Base-by-base conservation (phyloP, 2,797 vertebrate genomes). In the Botia kubotai region DNA sequence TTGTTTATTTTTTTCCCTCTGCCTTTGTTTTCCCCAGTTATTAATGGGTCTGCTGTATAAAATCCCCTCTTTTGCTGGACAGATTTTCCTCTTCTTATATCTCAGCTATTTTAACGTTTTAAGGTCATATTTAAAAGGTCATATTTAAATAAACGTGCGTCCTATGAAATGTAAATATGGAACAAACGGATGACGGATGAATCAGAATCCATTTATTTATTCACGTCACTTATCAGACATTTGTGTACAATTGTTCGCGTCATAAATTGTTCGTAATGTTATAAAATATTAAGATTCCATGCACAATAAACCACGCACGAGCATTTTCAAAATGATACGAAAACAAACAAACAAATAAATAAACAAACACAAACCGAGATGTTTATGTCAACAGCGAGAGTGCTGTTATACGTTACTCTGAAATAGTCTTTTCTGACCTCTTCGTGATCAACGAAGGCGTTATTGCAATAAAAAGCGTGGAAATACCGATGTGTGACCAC, bases 241-340 rank as follows among this genome's bases (percentile, higher is more conserved):
- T 93, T 93, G 87, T 92, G 87, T 88, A 79, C 69, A 72, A 83
- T 93, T 94, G 93, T 94, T 95, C 95, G 94, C 93, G 92, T 96
- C 93, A 93, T 95, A 95, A 95, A 96, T 95, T 93, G 84, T 94
- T 95, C 90, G 93, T 93, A 92, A 92, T 90, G 94, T 95, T 94
- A 95, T 93, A 96, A 96, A 96, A 94, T 94, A 94, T 93, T 94
- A 94, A 92, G 90, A 91, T 93, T 94, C 95, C 96, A 97, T 97
- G 96, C 96, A 96, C 93, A 94, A 94, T 92, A 93, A 95, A 95
- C 91, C 94, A 95, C 96, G 95, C 94, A 94, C 92, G 94, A 95
- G 71, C 94, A 95, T 90, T 93, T 94, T 91, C 93, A 95, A 96
- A 94, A 96, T 95, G 93, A 93, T 96, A 96, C 91, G 96, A 96